phyloP scores from a whole-genome alignment of 2,797 vertebrate genomes.

The Salarias fasciatus region DNA sequence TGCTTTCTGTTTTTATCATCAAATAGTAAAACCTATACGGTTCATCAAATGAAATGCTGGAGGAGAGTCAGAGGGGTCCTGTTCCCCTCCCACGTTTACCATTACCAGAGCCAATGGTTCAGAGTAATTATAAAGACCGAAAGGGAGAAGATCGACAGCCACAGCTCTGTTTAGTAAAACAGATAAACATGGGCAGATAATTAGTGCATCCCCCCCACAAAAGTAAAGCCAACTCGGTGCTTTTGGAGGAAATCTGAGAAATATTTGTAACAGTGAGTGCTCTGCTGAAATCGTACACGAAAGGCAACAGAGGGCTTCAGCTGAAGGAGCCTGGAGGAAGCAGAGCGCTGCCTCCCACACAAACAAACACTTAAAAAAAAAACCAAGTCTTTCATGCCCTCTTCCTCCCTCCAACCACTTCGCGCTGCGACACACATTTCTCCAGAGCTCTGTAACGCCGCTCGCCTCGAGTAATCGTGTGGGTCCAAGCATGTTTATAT shows the following conservation, averaged over 20 bases:
- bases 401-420: conserved; percentile 23
- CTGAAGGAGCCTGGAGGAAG: conserved; percentile 66
- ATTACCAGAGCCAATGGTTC: no score
- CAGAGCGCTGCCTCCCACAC: conserved; percentile 72
- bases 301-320: conserved; percentile 37
- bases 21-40: no score
- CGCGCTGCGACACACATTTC: conserved; percentile 3
- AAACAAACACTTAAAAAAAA: conserved; percentile 60
- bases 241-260: conserved; percentile 7
- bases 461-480: conserved; percentile 16
- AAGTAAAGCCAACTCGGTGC: conserved; percentile 5
- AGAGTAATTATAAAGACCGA: neutral
- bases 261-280: conserved; percentile 17
- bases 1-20: no score
- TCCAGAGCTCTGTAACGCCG: conserved; percentile 24
- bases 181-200: conserved; percentile 1
- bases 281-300: conserved; percentile 32
- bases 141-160: neutral
- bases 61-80: no score
- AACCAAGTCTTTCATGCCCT: conserved; percentile 43
- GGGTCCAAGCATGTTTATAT: conserved; percentile 14
- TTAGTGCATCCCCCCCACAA: neutral
- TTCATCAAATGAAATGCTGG: no score
- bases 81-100: no score
- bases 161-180: neutral